A percentile compares a stretch with the other conserved stretches of the same genome.
phyloP scores from a whole-genome alignment of 2,888 invertebrate species.

The Congeria kusceri region DNA sequence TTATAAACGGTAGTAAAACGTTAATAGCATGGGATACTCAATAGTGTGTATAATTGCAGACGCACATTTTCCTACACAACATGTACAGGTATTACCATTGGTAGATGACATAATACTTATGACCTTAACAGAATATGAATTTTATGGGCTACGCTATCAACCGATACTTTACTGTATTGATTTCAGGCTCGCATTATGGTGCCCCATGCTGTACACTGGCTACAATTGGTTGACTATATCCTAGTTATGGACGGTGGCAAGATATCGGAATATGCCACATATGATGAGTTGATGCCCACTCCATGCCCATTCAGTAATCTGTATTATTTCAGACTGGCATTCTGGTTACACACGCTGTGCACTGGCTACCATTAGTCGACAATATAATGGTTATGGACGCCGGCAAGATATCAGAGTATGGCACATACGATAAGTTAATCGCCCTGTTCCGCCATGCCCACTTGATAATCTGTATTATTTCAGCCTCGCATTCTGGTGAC shows the following conservation, averaged over 20 bases:
- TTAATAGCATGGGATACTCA: slow-evolving; percentile 96
- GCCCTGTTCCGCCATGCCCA: slow-evolving; percentile 90
- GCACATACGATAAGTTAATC: slow-evolving; percentile 96
- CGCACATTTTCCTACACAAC: too few species aligned
- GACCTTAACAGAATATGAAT: too few species aligned
- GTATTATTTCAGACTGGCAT: slow-evolving; percentile 90
- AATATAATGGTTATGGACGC: slow-evolving; percentile 94
- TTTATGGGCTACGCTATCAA: too few species aligned
- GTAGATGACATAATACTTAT: too few species aligned
- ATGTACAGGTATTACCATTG: too few species aligned
- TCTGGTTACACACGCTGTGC: slow-evolving; percentile 97
- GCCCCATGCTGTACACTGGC: slow-evolving; percentile 97
- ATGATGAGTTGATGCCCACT: too few species aligned
- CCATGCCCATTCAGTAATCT: too few species aligned
- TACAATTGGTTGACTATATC: slow-evolving; percentile 95
- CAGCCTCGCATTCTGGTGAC: slow-evolving; percentile 96
- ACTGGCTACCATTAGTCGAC: slow-evolving; percentile 95
- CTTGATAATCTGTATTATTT: too few species aligned
- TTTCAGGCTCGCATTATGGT: slow-evolving; percentile 94
- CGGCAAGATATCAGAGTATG: slow-evolving; percentile 95
- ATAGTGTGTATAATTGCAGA: too few species aligned
- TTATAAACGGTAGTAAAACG: slow-evolving; percentile 94
- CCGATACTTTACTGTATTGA: too few species aligned
- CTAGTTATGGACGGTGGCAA: slow-evolving; percentile 94
- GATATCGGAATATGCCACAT: slow-evolving; percentile 10